Evolutionary conservation across 2,888 invertebrate genomes (phyloP).

Genomic region (Lochmaea crataegi): DNA sequence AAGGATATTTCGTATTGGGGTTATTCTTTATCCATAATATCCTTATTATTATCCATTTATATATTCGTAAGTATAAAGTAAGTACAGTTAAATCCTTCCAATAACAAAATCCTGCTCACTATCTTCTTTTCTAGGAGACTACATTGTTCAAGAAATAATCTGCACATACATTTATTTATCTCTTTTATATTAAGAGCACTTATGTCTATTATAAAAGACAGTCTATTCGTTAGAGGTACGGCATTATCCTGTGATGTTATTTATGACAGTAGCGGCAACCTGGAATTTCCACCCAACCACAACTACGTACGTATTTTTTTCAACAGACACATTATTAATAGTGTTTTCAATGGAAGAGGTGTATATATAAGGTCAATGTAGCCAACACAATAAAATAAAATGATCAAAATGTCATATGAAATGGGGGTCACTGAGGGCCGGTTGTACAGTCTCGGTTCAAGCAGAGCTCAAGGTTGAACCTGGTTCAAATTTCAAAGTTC

Average conservation of each 20-base stretch:
- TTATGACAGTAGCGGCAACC: slow-evolving; percentile 59
- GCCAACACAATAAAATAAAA: too few relatives aligned
- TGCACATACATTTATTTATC: slow-evolving; percentile 75
- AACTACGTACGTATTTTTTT: slow-evolving; percentile 46
- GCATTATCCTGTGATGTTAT: slow-evolving; percentile 64
- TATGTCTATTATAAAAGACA: slow-evolving; percentile 70
- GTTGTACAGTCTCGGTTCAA: too few relatives aligned
- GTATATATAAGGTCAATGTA: too few relatives aligned
- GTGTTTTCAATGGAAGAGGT: too few relatives aligned
- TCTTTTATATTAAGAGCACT: slow-evolving; percentile 74
- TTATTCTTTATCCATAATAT: slow-evolving; percentile 68
- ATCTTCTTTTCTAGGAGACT: slow-evolving; percentile 67
- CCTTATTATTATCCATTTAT: slow-evolving; percentile 67
- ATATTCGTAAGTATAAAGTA: slow-evolving; percentile 69
- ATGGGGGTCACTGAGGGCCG: too few relatives aligned
- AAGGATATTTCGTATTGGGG: slow-evolving; percentile 68
- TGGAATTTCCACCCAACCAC: slow-evolving; percentile 56
- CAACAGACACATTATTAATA: too few relatives aligned
- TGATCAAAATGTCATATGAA: too few relatives aligned
- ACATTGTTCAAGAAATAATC: slow-evolving; percentile 73
- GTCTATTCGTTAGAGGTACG: slow-evolving; percentile 68
- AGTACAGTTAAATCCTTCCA: slow-evolving; percentile 22
- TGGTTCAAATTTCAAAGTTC: too few relatives aligned
- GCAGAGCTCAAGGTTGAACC: too few relatives aligned
- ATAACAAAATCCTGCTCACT: not conserved